Conservation (phyloP, 2,888 invertebrate genomes). For the Diachrysia chrysitis region DNA sequence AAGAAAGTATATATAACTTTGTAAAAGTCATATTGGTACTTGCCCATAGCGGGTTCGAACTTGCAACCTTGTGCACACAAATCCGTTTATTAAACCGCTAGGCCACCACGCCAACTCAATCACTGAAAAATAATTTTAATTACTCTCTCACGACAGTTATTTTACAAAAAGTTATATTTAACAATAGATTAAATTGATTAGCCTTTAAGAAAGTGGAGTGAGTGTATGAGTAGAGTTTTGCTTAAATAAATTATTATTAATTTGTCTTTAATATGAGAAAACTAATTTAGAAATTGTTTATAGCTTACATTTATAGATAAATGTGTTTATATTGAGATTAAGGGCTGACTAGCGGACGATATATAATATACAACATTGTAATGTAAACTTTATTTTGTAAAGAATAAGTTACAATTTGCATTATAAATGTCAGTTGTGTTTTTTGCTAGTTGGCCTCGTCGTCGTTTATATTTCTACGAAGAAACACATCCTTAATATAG, state of each 20-base stretch:
- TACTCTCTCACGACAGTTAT: too few relatives aligned
- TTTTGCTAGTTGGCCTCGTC: neutral
- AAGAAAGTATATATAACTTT: too few relatives aligned
- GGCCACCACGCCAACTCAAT: too few relatives aligned
- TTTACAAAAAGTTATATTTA: too few relatives aligned
- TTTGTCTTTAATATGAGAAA: neutral
- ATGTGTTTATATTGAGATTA: neutral
- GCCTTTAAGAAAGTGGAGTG: too few relatives aligned
- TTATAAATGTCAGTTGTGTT: neutral
- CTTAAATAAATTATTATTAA: neutral
- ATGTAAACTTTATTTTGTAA: neutral
- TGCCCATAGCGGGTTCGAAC: too few relatives aligned
- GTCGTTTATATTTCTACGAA: neutral
- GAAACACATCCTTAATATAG: constrained; percentile 36
- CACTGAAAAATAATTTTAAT: too few relatives aligned
- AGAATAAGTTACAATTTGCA: neutral
- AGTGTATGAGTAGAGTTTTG: too few relatives aligned
- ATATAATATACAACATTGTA: neutral
- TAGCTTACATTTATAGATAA: constrained; percentile 3
- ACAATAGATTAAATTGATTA: too few relatives aligned
- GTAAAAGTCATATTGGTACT: too few relatives aligned
- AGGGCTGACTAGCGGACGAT: neutral
- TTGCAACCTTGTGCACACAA: too few relatives aligned
- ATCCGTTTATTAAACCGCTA: too few relatives aligned
- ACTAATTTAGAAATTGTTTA: neutral